Conservation (phyloP, 2,888 invertebrate genomes). For the Subacronicta megacephala region DNA sequence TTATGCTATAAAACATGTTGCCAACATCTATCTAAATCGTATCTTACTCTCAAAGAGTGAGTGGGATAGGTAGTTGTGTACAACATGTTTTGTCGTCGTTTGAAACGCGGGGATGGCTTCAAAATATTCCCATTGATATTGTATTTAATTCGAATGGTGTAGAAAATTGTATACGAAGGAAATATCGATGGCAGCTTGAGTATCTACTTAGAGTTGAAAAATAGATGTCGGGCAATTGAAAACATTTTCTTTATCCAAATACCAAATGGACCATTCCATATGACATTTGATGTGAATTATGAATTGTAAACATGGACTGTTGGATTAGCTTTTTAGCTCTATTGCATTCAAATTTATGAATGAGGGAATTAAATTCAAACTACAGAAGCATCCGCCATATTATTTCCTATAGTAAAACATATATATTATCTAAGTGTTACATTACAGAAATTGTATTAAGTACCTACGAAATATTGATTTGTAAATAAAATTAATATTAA, state of each 20-base stretch:
- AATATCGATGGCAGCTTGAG: not conserved
- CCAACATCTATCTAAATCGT: no score
- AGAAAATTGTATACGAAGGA: not conserved
- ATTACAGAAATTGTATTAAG: slow-evolving; percentile 52
- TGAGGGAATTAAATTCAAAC: slow-evolving; percentile 29
- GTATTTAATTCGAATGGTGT: not conserved
- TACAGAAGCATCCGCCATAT: slow-evolving; percentile 30
- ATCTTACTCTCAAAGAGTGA: no score
- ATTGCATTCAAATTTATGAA: slow-evolving; percentile 28
- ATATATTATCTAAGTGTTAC: slow-evolving; percentile 32
- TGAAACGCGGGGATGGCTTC: no score
- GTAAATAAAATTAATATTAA: slow-evolving; percentile 50
- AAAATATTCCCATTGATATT: not conserved
- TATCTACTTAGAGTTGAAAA: no score
- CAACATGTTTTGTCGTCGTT: no score
- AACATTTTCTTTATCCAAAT: no score
- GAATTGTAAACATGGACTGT: no score
- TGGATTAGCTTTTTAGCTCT: slow-evolving; percentile 33
- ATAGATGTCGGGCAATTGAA: no score
- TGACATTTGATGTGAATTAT: no score
- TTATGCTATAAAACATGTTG: no score
- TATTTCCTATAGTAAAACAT: slow-evolving; percentile 20
- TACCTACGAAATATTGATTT: slow-evolving; percentile 48
- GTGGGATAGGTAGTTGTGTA: no score
- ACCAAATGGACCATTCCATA: no score